Conservation (phyloP, 2,113 vertebrate species). For the Struthidea cinerea region DNA sequence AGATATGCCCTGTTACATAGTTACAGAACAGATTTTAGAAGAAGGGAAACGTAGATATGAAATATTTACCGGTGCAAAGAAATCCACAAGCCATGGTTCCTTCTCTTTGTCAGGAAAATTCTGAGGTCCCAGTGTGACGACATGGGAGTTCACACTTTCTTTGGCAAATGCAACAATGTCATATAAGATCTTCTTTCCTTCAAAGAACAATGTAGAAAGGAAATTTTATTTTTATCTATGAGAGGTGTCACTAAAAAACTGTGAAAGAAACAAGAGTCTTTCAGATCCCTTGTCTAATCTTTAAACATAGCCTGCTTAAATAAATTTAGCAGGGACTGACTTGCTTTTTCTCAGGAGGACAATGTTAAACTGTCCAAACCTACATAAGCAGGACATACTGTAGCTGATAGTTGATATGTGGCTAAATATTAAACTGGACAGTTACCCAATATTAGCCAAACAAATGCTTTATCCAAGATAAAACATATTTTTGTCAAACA, state of each 20-base stretch:
- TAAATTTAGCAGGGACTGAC: neutral
- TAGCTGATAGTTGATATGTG: neutral
- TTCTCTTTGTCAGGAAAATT: slow-evolving; percentile 93
- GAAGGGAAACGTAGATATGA: neutral
- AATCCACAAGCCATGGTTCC: slow-evolving; percentile 96
- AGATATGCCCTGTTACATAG: neutral
- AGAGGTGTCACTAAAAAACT: neutral
- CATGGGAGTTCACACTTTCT: slow-evolving; percentile 91
- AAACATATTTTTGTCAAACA: neutral
- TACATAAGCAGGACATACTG: neutral
- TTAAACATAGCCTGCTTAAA: neutral
- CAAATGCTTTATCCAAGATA: neutral
- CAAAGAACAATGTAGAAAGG: neutral
- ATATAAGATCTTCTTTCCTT: slow-evolving; percentile 91
- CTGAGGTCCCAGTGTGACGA: slow-evolving; percentile 89
- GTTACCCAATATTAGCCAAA: neutral
- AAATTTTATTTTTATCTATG: neutral
- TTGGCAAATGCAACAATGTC: slow-evolving; percentile 93
- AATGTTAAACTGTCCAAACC: neutral
- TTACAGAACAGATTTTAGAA: neutral
- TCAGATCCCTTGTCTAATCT: neutral
- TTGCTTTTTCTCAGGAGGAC: neutral
- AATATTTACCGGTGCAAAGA: slow-evolving; percentile 91
- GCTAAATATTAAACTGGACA: neutral
- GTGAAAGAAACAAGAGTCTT: neutral